Base-by-base conservation (phyloP, 2,888 invertebrate species). In the Conops quadrifasciatus region DNA sequence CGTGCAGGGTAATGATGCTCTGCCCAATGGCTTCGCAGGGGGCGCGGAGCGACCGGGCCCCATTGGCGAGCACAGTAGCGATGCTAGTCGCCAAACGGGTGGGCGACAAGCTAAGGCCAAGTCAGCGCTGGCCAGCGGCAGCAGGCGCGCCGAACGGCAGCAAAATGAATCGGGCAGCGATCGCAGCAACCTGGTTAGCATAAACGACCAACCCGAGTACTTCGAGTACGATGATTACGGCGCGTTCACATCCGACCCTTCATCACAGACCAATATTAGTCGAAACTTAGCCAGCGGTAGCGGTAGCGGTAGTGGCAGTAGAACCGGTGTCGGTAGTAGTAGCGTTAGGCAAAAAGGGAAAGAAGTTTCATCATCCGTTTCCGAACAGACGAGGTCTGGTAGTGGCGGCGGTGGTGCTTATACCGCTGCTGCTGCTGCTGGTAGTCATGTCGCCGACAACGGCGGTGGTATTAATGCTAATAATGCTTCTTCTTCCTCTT, bases 401-500 rank as follows among this genome's bases (percentile, higher is more conserved):
- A 81, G 81, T 85, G 85, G 84, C 82, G 83, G 82, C 79, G 80
- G 78, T 74, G 73, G 74, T 76, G 75, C 75, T 78, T 85, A 87
- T 87, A 86, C 83, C 84, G 83, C 81, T 79, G 78, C 78, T 80
- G 80, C 81, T 80, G 80, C 81, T 81, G 83, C 83, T 82, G 82
- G 82, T 82, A 83, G 83, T 80, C 79, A 81, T 82, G 78, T 80
- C 82, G 87, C 81, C 82, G 87, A 84, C 85, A 79, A 80, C 82
- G 87, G 84, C 85, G 86, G 88, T 85, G 88, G 89, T 89, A 90
- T 89, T 87, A 88, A 87, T 88, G 85, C 87, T 86, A 86, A 86
- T 86, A 83, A 84, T 84, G 85, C 88, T 88, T 90, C 89, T 88
- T 88, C 89, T 87, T 85, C 88, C 87, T 89, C 88, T 88, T 88